Base-by-base conservation (phyloP, 2,888 invertebrate species). In the Dicranocentrus wangi region DNA sequence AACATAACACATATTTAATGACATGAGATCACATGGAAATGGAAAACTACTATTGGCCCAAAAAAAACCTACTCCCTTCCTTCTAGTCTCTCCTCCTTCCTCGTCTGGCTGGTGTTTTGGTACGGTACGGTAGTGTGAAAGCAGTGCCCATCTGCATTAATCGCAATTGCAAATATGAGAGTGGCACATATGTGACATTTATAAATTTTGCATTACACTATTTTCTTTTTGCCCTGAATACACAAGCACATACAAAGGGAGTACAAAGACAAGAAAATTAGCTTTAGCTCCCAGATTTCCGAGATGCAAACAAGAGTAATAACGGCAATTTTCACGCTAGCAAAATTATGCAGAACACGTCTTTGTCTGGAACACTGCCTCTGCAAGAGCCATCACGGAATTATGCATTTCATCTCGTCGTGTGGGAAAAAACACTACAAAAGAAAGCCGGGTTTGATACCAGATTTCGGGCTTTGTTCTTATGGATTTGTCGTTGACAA, bases 401-500 rank as follows among this genome's bases (percentile, higher is more conserved):
- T 47, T 47, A 17, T 47, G 15, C 47, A 13, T 10, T 10, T 7
- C 13, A 42, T 42, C 8, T 42, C 7, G 42, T 13, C 13, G 13
- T 42, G 42, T 42, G 42, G 42, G 13, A 8, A 25, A 21, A 58
- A 25, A 23, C 58, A 51, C 3, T 51, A 51, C 51, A 19, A 51
- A 51, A 51, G 28, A 58, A 25, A 19, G 19, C 3, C 3, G 51
- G 3, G 51, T 15, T 51, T 15, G 51, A 2, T 51, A 51, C 32
- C n/a, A n/a, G n/a, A n/a, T n/a, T n/a, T n/a, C n/a, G n/a, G n/a
- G 1, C 42, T 19, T 17, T 32, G 39, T 61, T 32, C 39, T 65
- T 65, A n/a, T 65, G 43, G 7, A 58, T 13, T 66, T 76, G 76
- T 76, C 76, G 63, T 69, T 77, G 77, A 77, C 77, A 77, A 77